Evolutionary conservation across 1,140 invertebrate genomes (phyloP).

Genomic region (Chlorops oryzae): DNA sequence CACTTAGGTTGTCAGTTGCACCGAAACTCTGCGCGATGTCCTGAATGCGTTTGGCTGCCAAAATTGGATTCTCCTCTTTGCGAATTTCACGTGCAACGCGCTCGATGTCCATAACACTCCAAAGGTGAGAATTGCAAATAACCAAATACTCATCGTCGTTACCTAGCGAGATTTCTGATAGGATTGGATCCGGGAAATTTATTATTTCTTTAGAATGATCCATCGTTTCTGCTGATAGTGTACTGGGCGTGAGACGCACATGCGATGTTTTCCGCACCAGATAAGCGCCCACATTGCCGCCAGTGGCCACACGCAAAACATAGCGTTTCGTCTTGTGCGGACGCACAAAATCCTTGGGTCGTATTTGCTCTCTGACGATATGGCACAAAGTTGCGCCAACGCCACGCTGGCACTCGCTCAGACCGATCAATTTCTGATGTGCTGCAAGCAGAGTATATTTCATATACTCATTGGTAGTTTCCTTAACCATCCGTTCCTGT

Average conservation of each 20-base stretch:
- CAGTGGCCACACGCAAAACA: conserved; percentile 61
- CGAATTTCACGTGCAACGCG: conserved; percentile 69
- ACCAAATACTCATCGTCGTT: conserved; percentile 78
- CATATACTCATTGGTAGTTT: conserved; percentile 72
- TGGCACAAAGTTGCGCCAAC: conserved; percentile 66
- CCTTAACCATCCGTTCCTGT: conserved; percentile 72
- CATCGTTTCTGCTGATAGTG: not conserved
- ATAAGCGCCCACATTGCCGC: conserved; percentile 66
- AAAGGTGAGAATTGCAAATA: conserved; percentile 69
- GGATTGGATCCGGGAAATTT: conserved; percentile 63
- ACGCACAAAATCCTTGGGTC: conserved; percentile 38
- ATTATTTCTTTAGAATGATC: not conserved
- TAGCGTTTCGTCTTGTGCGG: conserved; percentile 52
- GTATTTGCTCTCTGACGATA: conserved; percentile 55
- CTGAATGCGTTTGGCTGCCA: conserved; percentile 73
- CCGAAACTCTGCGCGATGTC: conserved; percentile 78
- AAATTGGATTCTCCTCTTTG: conserved; percentile 65
- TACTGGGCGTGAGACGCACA: conserved; percentile 19
- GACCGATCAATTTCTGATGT: conserved; percentile 65
- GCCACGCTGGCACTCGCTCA: conserved; percentile 50
- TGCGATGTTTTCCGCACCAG: conserved; percentile 50
- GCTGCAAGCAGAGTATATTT: conserved; percentile 74
- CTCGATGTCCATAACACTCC: conserved; percentile 68
- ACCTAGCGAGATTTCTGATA: conserved; percentile 66
- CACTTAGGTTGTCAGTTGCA: conserved; percentile 71